Evolutionary conservation across 92 coral and sea anemone genomes (phyloP), one percentile per base, ranked within the genome.

Genomic region (Muricea muricata): DNA sequence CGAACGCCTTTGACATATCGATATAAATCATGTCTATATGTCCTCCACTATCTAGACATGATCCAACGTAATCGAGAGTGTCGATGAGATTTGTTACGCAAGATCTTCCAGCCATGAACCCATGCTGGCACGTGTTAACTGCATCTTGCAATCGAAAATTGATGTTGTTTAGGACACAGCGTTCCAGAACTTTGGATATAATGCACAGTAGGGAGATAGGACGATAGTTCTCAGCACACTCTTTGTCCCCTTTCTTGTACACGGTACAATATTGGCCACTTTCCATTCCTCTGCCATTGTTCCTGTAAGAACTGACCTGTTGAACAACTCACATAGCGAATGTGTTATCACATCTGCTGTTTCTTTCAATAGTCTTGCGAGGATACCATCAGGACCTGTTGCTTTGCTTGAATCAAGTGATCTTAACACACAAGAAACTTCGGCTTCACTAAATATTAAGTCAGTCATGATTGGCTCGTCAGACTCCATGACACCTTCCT

Each of bases 1-100:
- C 94, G 13, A 88, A 91, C 24, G 91, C 93, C 55, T 83, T 91
- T 24, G 60, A 57, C 60, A 75, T 61, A 48, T 75, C 72, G n/a
- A 84, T 35, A 68, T 84, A 73, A 15, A 66, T 73, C 61, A 78
- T 54, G 7, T 73, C 75, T 15, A 55, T 42, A 46, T 84, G 81
- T 52, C 75, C 52, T 35, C 77, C 65, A 29, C 20, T 24, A 37
- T 68, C 78, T 15, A 68, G 41, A 32, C 9, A 34, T 54, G 40
- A 80, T 56, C 34, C 60, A 23, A 82, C 54, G 33, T 82, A 52
- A 18, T 82, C 86, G 2, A 82, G 35, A 13, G 72, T 70, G 42
- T 57, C 84, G 15, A 57, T 25, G 42, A 79, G 74, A 35, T 79
- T 61, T 18, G 84, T 60, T 57, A 82, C 60, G 47, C 86, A 82